phyloP scores from a whole-genome alignment of 2,888 invertebrate species.

The Acronicta alni region DNA sequence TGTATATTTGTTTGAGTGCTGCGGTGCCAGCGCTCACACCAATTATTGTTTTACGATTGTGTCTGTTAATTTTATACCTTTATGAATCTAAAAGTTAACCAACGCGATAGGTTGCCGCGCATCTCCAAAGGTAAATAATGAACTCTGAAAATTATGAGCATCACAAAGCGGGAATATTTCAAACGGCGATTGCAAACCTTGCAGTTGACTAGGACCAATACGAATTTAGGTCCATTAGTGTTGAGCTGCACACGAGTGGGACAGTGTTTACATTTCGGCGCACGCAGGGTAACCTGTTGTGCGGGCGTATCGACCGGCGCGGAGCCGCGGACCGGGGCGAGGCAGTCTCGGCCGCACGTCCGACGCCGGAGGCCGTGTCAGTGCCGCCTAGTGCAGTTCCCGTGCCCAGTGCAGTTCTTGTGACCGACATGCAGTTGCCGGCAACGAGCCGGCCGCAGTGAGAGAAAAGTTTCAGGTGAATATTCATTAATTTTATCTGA shows the following conservation, averaged over 20 bases:
- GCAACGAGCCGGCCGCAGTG: conserved; percentile 73
- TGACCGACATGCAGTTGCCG: conserved; percentile 77
- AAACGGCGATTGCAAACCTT: conserved; percentile 37
- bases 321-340: conserved; percentile 60
- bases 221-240: conserved; percentile 55
- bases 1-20: too few relatives aligned
- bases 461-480: conserved; percentile 75
- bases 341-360: conserved; percentile 71
- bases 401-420: conserved; percentile 55
- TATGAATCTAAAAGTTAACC: not conserved
- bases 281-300: conserved; percentile 85
- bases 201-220: conserved; percentile 47
- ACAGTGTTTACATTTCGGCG: conserved; percentile 70
- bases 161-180: conserved; percentile 32
- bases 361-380: conserved; percentile 49
- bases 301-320: conserved; percentile 77
- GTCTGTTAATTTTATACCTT: not conserved
- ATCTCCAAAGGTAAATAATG: not conserved
- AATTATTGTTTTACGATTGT: not conserved
- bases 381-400: conserved; percentile 45
- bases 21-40: too few relatives aligned
- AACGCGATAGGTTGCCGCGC: not conserved
- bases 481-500: conserved; percentile 27
- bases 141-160: conserved; percentile 3
- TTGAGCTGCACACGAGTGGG: conserved; percentile 47